These are phyloP conservation scores for Ctenopoma multispine DNA, from an alignment of 2,797 vertebrate species.

Conservation along the genomic window DNA sequence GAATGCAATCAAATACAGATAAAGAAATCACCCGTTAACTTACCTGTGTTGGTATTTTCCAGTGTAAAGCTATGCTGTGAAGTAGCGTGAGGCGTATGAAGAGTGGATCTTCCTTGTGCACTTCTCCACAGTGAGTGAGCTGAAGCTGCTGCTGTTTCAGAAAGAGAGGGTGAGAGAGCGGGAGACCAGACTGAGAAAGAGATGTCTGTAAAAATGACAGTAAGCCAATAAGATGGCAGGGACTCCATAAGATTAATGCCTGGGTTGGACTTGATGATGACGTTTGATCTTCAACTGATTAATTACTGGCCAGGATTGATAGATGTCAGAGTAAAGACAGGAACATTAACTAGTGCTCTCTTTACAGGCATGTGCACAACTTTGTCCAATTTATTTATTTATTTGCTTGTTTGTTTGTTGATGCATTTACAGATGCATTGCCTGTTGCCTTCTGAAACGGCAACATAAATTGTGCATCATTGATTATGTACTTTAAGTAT, in stretches of 20 bases:
- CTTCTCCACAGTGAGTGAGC: constrained; percentile 45
- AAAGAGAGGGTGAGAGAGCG: constrained; percentile 18
- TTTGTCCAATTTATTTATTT: constrained; percentile 8
- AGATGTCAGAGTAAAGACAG: background rate
- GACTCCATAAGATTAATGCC: constrained; percentile 39
- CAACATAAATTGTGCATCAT: background rate
- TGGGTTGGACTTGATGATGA: constrained; percentile 35
- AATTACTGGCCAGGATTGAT: constrained; percentile 24
- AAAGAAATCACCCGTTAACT: constrained; percentile 12
- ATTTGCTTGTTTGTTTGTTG: background rate
- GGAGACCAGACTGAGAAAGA: constrained; percentile 12
- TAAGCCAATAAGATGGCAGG: constrained; percentile 54
- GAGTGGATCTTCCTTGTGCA: constrained; percentile 22
- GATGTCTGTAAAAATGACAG: constrained; percentile 41
- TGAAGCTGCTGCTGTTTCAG: constrained; percentile 52
- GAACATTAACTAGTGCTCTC: constrained; percentile 32
- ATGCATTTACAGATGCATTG: background rate
- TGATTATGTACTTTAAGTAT: background rate
- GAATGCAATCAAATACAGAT: background rate
- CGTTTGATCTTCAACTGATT: constrained; percentile 45
- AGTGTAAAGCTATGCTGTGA: constrained; percentile 1
- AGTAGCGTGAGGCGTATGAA: constrained; percentile 11
- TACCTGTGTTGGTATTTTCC: constrained; percentile 43
- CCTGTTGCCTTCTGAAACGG: background rate
- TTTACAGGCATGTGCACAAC: constrained; percentile 16